Evolutionary conservation across 2,888 invertebrate genomes (phyloP).

Genomic region (Dasysyrphus tricinctus): DNA sequence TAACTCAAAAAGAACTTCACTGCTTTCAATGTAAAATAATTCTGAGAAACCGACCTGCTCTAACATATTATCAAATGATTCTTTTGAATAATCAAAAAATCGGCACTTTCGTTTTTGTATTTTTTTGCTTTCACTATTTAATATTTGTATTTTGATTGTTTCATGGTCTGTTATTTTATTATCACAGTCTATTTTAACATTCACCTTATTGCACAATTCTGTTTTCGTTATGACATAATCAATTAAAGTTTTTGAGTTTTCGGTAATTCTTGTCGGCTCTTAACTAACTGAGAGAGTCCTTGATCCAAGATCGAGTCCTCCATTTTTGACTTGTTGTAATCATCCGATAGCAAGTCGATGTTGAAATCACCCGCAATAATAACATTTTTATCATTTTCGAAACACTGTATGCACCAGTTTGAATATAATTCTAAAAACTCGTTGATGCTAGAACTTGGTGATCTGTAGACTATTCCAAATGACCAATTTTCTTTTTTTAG

Average conservation of each 20-base stretch:
- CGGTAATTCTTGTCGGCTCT: not conserved
- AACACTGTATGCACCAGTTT: too few relatives aligned
- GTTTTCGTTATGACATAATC: not conserved
- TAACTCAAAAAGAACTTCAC: not conserved
- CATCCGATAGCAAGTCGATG: too few relatives aligned
- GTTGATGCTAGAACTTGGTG: too few relatives aligned
- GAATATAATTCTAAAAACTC: too few relatives aligned
- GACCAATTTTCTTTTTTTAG: too few relatives aligned
- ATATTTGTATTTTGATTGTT: not conserved
- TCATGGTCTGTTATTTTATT: constrained; percentile 1
- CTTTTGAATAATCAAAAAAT: not conserved
- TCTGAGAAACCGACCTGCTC: not conserved
- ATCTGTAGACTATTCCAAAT: too few relatives aligned
- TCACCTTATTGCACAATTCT: not conserved
- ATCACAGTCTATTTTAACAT: constrained; percentile 1
- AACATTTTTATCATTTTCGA: too few relatives aligned
- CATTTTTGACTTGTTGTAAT: too few relatives aligned
- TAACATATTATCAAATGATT: not conserved
- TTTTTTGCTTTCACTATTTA: not conserved
- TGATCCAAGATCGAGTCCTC: too few relatives aligned
- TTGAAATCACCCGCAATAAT: too few relatives aligned
- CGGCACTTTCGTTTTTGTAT: too few relatives aligned
- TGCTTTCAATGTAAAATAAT: not conserved
- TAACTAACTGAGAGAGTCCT: too few relatives aligned
- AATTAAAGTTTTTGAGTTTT: not conserved